These are phyloP conservation scores for Argyra leucocephala DNA, from an alignment of 2,888 invertebrate genomes.

Conservation along the genomic window DNA sequence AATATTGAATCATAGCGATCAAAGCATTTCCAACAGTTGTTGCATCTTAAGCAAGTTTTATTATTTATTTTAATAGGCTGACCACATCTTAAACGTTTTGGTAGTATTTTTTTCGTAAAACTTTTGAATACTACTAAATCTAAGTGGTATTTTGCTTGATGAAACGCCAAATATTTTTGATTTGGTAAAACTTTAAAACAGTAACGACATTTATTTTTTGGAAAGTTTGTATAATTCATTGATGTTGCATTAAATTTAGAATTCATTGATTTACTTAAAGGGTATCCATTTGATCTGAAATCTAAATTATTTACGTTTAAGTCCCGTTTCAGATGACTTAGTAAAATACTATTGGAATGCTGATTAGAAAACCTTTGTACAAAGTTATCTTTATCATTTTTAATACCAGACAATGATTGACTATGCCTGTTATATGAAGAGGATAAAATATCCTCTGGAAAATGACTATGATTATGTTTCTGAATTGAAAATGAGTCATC, in stretches of 20 bases:
- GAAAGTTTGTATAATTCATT: background rate
- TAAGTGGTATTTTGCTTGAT: slow-evolving; percentile 31
- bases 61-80: slow-evolving; percentile 28
- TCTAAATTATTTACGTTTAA: background rate
- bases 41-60: slow-evolving; percentile 31
- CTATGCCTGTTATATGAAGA: background rate
- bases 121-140: slow-evolving; percentile 26
- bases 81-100: slow-evolving; percentile 28
- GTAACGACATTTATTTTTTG: slow-evolving; percentile 24
- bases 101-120: slow-evolving; percentile 27
- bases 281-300: slow-evolving; percentile 8
- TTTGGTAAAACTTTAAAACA: slow-evolving; percentile 20
- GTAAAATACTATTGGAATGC: background rate
- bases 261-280: background rate
- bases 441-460: background rate
- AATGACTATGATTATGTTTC: background rate
- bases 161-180: slow-evolving; percentile 28
- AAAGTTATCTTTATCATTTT: slow-evolving; percentile 12
- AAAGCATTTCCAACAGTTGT: slow-evolving; percentile 34
- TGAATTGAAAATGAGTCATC: background rate
- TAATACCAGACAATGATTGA: background rate
- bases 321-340: slow-evolving; percentile 10
- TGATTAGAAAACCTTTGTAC: background rate
- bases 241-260: background rate
- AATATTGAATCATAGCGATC: slow-evolving; percentile 30